phyloP scores from a whole-genome alignment of 2,888 invertebrate species.

The Agriotes lineatus region DNA sequence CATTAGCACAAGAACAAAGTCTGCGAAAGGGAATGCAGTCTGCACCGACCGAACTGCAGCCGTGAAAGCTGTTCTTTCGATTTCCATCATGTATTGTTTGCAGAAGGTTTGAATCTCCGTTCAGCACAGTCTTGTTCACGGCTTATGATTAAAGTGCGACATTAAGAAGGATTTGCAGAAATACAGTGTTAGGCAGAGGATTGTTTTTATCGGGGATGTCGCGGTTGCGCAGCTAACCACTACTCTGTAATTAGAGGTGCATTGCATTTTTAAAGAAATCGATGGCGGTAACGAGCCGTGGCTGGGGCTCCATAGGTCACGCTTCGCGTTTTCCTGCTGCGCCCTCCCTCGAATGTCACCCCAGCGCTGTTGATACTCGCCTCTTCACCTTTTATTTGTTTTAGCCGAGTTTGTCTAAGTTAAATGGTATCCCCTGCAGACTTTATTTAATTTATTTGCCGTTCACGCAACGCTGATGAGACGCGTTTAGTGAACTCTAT shows the following conservation, averaged over 20 bases:
- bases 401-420: conserved; percentile 4
- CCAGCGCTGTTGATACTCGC: conserved; percentile 23
- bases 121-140: too few species aligned
- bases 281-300: conserved; percentile 60
- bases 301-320: conserved; percentile 56
- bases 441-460: conserved; percentile 10
- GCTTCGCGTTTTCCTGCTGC: conserved; percentile 43
- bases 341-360: conserved; percentile 34
- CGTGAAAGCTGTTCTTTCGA: too few species aligned
- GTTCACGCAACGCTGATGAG: conserved; percentile 6
- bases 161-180: not conserved
- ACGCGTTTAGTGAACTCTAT: conserved; percentile 5
- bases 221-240: conserved; percentile 57
- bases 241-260: conserved; percentile 63
- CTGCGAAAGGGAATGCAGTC: too few species aligned
- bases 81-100: not conserved
- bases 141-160: too few species aligned
- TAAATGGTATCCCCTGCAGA: conserved; percentile 12
- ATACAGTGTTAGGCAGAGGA: not conserved
- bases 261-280: conserved; percentile 65
- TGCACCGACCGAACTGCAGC: too few species aligned
- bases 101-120: too few species aligned
- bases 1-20: too few species aligned
- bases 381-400: conserved; percentile 30
- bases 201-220: conserved; percentile 25